These are phyloP conservation scores for Charaxes varanes DNA, from an alignment of 1,140 invertebrate species.

Conservation along the genomic window DNA sequence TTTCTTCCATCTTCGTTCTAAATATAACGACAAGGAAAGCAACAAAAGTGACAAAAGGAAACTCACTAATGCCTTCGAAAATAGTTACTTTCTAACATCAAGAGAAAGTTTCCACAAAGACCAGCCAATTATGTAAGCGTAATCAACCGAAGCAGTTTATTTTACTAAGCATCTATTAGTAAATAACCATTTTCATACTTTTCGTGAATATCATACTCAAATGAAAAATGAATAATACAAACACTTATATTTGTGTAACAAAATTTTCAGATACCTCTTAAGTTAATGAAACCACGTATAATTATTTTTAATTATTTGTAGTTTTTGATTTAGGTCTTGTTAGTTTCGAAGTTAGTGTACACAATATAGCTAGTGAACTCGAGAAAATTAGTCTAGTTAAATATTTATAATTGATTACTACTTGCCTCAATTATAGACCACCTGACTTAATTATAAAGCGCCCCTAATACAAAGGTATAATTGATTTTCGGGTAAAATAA, in stretches of 20 bases:
- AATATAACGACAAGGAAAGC: conserved; percentile 2
- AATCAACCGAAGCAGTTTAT: conserved; percentile 16
- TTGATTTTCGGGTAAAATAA: conserved; percentile 17
- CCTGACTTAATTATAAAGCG: background rate
- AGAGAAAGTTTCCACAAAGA: conserved; percentile 11
- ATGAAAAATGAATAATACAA: no score
- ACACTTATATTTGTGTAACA: no score
- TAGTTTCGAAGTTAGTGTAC: conserved; percentile 1
- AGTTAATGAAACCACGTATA: no score
- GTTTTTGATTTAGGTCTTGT: no score
- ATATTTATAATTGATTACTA: background rate
- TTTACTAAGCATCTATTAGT: conserved; percentile 18
- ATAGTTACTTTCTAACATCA: conserved; percentile 4
- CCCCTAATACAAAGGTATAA: conserved; percentile 2
- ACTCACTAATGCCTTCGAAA: conserved; percentile 6
- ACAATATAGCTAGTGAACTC: background rate
- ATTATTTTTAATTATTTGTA: background rate
- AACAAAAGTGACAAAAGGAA: conserved; percentile 1
- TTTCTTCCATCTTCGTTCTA: conserved; percentile 10
- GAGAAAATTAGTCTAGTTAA: background rate
- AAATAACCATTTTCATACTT: no score
- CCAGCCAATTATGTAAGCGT: conserved; percentile 9
- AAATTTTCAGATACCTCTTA: no score
- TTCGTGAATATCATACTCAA: no score
- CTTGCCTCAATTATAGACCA: background rate